Conservation (phyloP, 1,140 invertebrate species). For the Hycleus cichorii region DNA sequence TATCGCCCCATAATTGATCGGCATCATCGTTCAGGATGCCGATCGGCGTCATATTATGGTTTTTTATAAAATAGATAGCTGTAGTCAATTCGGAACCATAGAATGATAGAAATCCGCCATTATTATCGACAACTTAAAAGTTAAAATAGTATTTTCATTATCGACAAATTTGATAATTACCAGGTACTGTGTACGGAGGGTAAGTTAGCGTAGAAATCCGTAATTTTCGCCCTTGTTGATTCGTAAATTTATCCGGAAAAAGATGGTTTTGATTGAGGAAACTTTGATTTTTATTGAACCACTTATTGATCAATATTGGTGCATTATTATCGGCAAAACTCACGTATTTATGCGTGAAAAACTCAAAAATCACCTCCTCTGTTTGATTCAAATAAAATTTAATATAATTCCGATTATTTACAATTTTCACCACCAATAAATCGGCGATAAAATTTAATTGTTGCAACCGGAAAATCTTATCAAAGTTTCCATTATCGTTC, state of each 20-base stretch:
- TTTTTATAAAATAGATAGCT: slow-evolving; percentile 36
- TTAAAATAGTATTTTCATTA: no score
- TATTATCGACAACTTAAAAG: no score
- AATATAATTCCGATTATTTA: background rate
- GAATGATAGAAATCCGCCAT: slow-evolving; percentile 12
- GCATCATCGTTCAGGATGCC: slow-evolving; percentile 41
- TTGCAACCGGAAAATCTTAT: slow-evolving; percentile 16
- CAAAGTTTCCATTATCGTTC: background rate
- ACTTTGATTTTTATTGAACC: slow-evolving; percentile 26
- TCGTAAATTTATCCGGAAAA: slow-evolving; percentile 30
- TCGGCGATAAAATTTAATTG: slow-evolving; percentile 25
- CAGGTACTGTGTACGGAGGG: slow-evolving; percentile 28
- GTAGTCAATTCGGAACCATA: slow-evolving; percentile 42
- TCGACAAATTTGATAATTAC: slow-evolving; percentile 14
- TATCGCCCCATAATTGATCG: slow-evolving; percentile 49
- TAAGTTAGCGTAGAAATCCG: slow-evolving; percentile 27
- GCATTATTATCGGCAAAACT: slow-evolving; percentile 13
- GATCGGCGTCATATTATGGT: slow-evolving; percentile 46
- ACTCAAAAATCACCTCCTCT: background rate
- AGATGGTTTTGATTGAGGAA: slow-evolving; percentile 22
- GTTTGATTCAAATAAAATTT: background rate
- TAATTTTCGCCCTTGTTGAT: slow-evolving; percentile 26
- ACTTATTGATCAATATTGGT: slow-evolving; percentile 22
- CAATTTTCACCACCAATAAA: slow-evolving; percentile 15
- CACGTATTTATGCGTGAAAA: slow-evolving; percentile 29